Conservation (phyloP, 2,888 invertebrate genomes). For the Lathronympha strigana region DNA sequence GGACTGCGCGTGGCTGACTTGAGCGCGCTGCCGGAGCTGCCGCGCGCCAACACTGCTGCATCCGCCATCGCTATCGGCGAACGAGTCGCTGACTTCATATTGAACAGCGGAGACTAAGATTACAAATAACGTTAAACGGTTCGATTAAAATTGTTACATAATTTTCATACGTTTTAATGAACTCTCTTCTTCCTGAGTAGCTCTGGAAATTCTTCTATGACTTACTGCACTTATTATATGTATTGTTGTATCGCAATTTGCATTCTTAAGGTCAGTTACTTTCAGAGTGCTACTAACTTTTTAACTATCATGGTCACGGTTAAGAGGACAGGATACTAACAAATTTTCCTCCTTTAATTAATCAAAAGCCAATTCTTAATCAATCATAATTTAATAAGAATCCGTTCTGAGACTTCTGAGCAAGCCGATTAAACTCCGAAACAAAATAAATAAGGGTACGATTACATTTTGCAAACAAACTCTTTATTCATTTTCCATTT, state of each 20-base stretch:
- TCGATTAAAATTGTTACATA: neutral
- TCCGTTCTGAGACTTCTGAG: neutral
- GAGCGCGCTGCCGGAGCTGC: conserved; percentile 54
- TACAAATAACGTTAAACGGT: conserved; percentile 4
- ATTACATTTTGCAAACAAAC: neutral
- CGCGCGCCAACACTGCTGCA: conserved; percentile 64
- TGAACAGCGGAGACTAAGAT: conserved; percentile 41
- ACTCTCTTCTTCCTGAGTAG: neutral
- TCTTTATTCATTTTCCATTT: too few species aligned
- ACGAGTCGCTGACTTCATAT: conserved; percentile 56
- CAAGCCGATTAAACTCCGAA: neutral
- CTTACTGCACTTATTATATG: too few species aligned
- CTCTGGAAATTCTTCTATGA: too few species aligned
- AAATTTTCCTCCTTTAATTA: too few species aligned
- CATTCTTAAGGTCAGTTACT: too few species aligned
- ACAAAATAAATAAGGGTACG: neutral
- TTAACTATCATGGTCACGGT: too few species aligned
- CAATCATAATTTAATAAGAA: too few species aligned
- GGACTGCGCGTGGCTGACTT: conserved; percentile 62
- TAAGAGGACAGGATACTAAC: too few species aligned
- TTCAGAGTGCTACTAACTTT: too few species aligned
- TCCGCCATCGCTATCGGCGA: conserved; percentile 64
- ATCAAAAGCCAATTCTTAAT: too few species aligned
- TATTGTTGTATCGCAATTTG: too few species aligned
- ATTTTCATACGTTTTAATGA: neutral